These are phyloP conservation scores for Parauchenoglanis ngamensis DNA, from an alignment of 2,797 vertebrate species.

Conservation along the genomic window DNA sequence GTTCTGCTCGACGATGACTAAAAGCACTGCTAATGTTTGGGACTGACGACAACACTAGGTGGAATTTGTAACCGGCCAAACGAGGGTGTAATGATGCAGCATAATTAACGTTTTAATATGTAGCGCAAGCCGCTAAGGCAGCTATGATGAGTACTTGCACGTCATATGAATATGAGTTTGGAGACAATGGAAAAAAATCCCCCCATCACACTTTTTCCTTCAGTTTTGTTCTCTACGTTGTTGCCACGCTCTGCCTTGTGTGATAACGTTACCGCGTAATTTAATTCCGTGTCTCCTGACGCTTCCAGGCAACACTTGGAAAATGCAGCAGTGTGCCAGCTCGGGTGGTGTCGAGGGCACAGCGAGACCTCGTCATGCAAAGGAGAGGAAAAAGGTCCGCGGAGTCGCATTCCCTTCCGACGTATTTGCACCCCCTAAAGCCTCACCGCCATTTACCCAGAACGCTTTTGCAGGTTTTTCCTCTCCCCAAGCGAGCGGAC, in stretches of 20 bases:
- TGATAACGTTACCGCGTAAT: slow-evolving; percentile 27
- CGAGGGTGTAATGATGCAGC: slow-evolving; percentile 25
- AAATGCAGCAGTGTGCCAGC: slow-evolving; percentile 32
- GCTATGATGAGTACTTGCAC: slow-evolving; percentile 21
- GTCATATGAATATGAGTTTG: neutral
- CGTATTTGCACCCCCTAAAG: neutral
- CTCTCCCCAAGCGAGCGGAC: neutral
- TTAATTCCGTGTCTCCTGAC: slow-evolving; percentile 3
- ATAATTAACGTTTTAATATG: slow-evolving; percentile 51
- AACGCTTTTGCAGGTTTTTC: neutral
- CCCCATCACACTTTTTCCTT: slow-evolving; percentile 9
- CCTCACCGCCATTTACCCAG: slow-evolving; percentile 16
- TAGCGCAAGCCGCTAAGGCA: neutral
- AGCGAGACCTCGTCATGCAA: neutral
- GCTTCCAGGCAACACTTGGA: slow-evolving; percentile 45
- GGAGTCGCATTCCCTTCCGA: slow-evolving; percentile 40
- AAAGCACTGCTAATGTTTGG: slow-evolving; percentile 36
- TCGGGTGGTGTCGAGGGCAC: neutral
- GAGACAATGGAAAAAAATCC: neutral
- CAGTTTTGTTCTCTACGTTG: neutral
- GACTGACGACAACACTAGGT: slow-evolving; percentile 13
- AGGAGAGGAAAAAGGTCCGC: slow-evolving; percentile 47
- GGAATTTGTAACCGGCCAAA: slow-evolving; percentile 1
- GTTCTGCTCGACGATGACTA: slow-evolving; percentile 23
- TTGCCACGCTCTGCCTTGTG: slow-evolving; percentile 13